Evolutionary conservation across 2,797 vertebrate species (phyloP).

Genomic region (Malurus leucopterus): DNA sequence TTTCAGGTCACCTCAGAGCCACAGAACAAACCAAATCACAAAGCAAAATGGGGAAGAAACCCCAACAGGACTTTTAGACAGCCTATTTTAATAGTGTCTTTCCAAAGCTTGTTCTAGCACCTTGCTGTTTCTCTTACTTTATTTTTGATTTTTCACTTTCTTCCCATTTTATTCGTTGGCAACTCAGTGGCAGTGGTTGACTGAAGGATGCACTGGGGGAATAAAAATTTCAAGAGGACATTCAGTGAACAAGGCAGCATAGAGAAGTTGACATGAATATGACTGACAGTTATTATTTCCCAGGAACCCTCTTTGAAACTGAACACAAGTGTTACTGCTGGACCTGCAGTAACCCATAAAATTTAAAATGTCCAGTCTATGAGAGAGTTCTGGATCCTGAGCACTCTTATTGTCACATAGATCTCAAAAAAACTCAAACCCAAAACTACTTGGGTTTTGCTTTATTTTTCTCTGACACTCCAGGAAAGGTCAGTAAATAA

Average conservation of each 20-base stretch:
- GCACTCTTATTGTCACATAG: neutral
- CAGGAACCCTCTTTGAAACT: constrained; percentile 23
- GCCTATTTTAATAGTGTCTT: neutral
- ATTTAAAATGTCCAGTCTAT: neutral
- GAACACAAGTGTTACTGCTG: neutral
- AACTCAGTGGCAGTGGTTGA: neutral
- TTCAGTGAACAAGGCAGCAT: constrained; percentile 1
- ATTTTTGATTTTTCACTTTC: neutral
- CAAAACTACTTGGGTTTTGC: neutral
- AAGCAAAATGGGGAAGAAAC: neutral
- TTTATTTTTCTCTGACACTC: neutral
- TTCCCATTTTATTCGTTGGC: neutral
- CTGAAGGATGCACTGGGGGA: neutral
- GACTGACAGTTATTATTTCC: constrained; percentile 27
- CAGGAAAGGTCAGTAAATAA: neutral
- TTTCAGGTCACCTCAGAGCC: neutral
- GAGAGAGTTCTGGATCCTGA: neutral
- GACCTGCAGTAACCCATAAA: neutral
- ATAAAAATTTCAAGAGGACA: neutral
- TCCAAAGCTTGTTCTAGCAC: neutral
- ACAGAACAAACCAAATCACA: neutral
- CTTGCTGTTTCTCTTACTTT: neutral
- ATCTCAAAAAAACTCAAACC: neutral
- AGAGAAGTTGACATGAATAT: constrained; percentile 1
- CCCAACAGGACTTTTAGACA: neutral